Base-by-base conservation (phyloP, 2,888 invertebrate species). In the Caenorhabditis sp. region DNA sequence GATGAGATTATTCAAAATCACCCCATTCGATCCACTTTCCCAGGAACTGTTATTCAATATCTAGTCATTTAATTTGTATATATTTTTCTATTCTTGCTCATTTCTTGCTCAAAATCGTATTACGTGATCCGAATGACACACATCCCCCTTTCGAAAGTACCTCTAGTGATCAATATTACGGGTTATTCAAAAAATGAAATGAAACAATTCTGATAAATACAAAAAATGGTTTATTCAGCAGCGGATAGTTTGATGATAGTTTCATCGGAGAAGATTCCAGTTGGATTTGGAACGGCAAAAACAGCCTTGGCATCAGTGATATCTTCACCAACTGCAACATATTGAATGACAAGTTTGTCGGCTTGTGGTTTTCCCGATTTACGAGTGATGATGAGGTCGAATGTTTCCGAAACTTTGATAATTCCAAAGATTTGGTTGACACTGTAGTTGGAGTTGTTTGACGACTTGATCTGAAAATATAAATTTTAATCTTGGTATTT, bases 1-100 rank as follows among this genome's bases (percentile, higher is more conserved):
- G 43, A 85, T 85, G 85, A 78, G 85, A 4, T 76, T 86, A 17
- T 87, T 87, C 80, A 83, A 86, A 70, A 82, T 87, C 53, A 86
- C 82, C 7, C 76, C 80, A 25, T 87, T 87, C 68, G 87, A 87
- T 64, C 78, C 71, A 5, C 71, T 87, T n/a, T 82, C 86, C 14
- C 83, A 87, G 66, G 84, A 87, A 67, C 76, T 87, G 17, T 80
- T 87, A 43, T 87, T 87, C 76, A 81, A 88, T 66, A 64, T 67
- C 23, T 74, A 52, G 59, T 38, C 31, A 8, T 61, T 56, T 56
- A 31, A 10, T 31, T n/a, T 56, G 43, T 43, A 43, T 17, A 26
- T 56, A 23, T 56, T 56, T 26, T 2, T 26, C 8, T 56, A 17
- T 23, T 56, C 26, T 56, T 56, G 26, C 27, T 26, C 25, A 56